A percentile compares a stretch with the other conserved stretches of the same genome.
These are phyloP conservation scores for Corvus hawaiiensis DNA, from an alignment of 2,113 vertebrate genomes.

Conservation along the genomic window DNA sequence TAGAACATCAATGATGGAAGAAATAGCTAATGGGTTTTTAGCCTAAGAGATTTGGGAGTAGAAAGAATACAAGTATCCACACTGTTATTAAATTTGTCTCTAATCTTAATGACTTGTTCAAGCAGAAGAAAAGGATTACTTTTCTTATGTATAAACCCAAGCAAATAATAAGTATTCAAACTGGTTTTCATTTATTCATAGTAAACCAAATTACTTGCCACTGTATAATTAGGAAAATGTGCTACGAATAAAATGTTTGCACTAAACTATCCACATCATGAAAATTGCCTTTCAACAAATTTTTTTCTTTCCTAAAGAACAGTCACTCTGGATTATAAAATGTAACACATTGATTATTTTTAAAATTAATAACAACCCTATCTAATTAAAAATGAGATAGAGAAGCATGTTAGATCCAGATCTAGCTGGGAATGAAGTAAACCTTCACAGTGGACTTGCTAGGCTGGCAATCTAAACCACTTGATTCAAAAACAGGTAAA, in stretches of 20 bases:
- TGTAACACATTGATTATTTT: not conserved
- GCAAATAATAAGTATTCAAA: not conserved
- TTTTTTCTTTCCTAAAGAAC: not conserved
- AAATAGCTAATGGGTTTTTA: not conserved
- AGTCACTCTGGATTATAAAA: not conserved
- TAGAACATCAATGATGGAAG: not conserved
- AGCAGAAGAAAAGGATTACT: not conserved
- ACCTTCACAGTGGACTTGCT: not conserved
- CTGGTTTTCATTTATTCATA: not conserved
- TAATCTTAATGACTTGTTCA: not conserved
- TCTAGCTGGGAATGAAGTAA: not conserved
- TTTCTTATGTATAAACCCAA: not conserved
- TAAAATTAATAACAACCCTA: not conserved
- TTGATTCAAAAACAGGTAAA: accelerated
- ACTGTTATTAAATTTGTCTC: not conserved
- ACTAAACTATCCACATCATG: not conserved
- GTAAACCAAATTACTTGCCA: not conserved
- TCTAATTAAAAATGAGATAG: not conserved
- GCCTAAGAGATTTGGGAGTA: not conserved
- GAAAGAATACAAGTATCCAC: not conserved
- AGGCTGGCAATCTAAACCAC: not conserved
- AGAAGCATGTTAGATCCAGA: not conserved
- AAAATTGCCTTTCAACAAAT: not conserved
- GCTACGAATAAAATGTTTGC: not conserved
- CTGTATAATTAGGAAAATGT: not conserved